Evolutionary conservation across 2,888 invertebrate genomes (phyloP).

Genomic region (Megalurothrips usitatus): DNA sequence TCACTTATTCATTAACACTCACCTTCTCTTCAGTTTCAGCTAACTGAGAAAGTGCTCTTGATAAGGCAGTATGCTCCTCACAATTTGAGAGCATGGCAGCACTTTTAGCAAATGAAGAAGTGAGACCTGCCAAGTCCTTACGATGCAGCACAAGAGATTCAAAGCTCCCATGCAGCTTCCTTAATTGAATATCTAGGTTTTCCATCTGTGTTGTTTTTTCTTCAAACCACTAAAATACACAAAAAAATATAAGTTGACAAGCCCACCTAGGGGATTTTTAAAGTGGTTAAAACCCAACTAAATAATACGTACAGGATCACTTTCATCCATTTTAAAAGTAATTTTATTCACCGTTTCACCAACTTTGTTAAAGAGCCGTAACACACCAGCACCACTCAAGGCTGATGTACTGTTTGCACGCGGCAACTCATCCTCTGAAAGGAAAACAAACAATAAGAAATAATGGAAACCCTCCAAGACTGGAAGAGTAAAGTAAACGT

Average conservation of each 20-base stretch:
- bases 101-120: conserved; percentile 80
- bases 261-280: neutral
- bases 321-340: conserved; percentile 98
- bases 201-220: conserved; percentile 91
- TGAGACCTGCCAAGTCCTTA: conserved; percentile 71
- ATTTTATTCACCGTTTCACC: conserved; percentile 98
- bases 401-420: conserved; percentile 94
- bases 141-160: conserved; percentile 83
- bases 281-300: neutral
- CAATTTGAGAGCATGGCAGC: conserved; percentile 86
- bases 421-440: conserved; percentile 79
- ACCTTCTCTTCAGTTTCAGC: conserved; percentile 82
- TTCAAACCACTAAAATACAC: conserved; percentile 85
- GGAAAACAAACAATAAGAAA: conserved; percentile 27
- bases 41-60: conserved; percentile 81
- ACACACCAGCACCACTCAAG: conserved; percentile 89
- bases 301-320: conserved; percentile 74
- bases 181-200: conserved; percentile 79
- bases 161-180: conserved; percentile 79
- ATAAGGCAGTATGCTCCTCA: conserved; percentile 88
- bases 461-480: conserved; percentile 28
- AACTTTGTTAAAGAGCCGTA: conserved; percentile 90
- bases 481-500: conserved; percentile 29
- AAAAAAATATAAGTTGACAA: conserved; percentile 27
- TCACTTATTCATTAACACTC: conserved; percentile 29